Evolutionary conservation across 2,888 invertebrate genomes (phyloP).

Genomic region (Enoplolaimus lenunculus): DNA sequence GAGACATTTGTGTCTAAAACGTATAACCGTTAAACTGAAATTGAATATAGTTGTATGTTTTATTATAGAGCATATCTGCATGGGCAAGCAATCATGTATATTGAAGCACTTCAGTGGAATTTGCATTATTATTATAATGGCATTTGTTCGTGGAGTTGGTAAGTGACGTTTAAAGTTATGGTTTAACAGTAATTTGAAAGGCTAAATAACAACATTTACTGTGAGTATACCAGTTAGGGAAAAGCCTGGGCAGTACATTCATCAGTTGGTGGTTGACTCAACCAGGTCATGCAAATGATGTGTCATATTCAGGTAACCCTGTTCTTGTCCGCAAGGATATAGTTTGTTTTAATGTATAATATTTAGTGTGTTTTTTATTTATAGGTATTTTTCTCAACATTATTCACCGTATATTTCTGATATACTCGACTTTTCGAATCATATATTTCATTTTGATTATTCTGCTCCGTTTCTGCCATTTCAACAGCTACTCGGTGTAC

Average conservation of each 20-base stretch:
- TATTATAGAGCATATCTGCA: slow-evolving; percentile 57
- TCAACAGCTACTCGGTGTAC: slow-evolving; percentile 71
- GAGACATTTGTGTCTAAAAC: too few relatives aligned
- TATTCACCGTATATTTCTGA: slow-evolving; percentile 94
- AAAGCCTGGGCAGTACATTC: too few relatives aligned
- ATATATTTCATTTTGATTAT: slow-evolving; percentile 64
- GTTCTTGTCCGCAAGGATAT: too few relatives aligned
- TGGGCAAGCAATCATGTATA: slow-evolving; percentile 71
- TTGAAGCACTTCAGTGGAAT: slow-evolving; percentile 89
- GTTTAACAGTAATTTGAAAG: too few relatives aligned
- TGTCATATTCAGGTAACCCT: too few relatives aligned
- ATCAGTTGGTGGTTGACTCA: too few relatives aligned
- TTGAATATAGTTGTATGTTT: slow-evolving; percentile 21
- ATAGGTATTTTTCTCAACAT: slow-evolving; percentile 73
- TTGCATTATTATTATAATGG: slow-evolving; percentile 89
- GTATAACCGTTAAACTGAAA: too few relatives aligned
- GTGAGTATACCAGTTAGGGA: too few relatives aligned
- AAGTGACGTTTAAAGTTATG: slow-evolving; percentile 39
- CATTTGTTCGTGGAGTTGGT: slow-evolving; percentile 95
- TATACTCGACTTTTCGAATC: slow-evolving; percentile 58
- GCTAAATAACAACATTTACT: too few relatives aligned
- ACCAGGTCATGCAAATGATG: too few relatives aligned
- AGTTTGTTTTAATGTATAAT: too few relatives aligned
- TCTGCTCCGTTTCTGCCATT: slow-evolving; percentile 80
- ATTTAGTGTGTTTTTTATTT: too few relatives aligned